A percentile compares a stretch with the other conserved stretches of the same genome.
phyloP scores from a whole-genome alignment of 92 coral and sea anemone species.

The Virgularia gustaviana region DNA sequence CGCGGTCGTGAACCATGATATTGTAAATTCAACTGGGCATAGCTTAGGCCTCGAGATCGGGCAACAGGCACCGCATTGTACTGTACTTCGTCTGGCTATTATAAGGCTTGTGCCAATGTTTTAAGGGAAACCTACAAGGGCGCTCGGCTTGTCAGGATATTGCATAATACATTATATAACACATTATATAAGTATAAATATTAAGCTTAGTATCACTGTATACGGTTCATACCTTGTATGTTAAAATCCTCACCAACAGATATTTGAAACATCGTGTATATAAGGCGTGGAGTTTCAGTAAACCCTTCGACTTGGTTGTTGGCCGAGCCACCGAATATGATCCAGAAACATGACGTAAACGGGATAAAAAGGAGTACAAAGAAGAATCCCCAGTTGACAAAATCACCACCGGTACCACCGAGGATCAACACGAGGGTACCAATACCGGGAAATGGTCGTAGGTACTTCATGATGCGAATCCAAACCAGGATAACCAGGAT shows the following conservation, averaged over 20 bases:
- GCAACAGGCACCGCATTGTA: too few species aligned
- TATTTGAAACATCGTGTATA: constrained; percentile 86
- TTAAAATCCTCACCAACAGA: constrained; percentile 91
- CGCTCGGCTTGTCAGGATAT: too few species aligned
- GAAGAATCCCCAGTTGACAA: constrained; percentile 76
- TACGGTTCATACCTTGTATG: constrained; percentile 58
- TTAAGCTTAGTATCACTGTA: too few species aligned
- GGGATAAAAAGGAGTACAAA: constrained; percentile 81
- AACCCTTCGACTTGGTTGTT: constrained; percentile 59
- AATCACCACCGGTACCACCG: constrained; percentile 69
- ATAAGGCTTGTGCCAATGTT: too few species aligned
- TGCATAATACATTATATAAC: too few species aligned
- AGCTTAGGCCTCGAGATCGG: too few species aligned
- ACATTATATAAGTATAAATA: too few species aligned
- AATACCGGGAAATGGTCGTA: constrained; percentile 87
- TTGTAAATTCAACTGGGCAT: too few species aligned
- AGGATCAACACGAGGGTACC: constrained; percentile 93
- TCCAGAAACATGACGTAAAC: constrained; percentile 93
- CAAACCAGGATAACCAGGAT: constrained; percentile 66
- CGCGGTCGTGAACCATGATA: too few species aligned
- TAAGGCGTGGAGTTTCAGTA: constrained; percentile 56
- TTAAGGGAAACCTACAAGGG: too few species aligned
- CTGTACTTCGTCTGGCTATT: too few species aligned
- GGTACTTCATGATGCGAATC: constrained; percentile 82
- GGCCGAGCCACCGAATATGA: constrained; percentile 63